Evolutionary conservation across 2,888 invertebrate genomes (phyloP).

Genomic region (Phyto melanocephala): DNA sequence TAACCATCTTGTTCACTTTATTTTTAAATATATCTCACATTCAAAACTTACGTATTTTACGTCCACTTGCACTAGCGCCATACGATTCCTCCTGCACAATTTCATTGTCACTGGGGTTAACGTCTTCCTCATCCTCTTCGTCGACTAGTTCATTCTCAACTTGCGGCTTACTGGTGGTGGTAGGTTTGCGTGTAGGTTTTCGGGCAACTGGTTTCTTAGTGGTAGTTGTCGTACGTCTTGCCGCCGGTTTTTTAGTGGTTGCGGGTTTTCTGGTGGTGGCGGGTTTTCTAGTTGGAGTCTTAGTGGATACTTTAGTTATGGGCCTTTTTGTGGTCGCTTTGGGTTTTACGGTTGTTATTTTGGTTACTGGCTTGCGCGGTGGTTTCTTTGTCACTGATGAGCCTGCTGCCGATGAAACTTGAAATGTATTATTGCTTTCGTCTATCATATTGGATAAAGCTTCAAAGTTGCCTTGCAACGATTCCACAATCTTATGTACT

Average conservation of each 20-base stretch:
- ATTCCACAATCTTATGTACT: slow-evolving; percentile 90
- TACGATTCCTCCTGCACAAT: slow-evolving; percentile 70
- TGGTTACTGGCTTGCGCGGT: slow-evolving; percentile 75
- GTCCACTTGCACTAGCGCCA: slow-evolving; percentile 71
- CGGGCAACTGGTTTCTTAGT: slow-evolving; percentile 77
- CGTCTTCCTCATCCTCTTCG: slow-evolving; percentile 75
- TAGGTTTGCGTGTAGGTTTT: slow-evolving; percentile 74
- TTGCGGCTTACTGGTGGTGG: slow-evolving; percentile 71
- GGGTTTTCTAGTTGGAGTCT: slow-evolving; percentile 68
- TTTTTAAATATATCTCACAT: slow-evolving; percentile 32
- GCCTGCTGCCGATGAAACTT: slow-evolving; percentile 56
- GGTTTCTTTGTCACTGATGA: slow-evolving; percentile 69
- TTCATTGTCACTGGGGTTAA: slow-evolving; percentile 75
- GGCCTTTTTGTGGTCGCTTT: slow-evolving; percentile 72
- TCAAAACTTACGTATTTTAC: slow-evolving; percentile 77
- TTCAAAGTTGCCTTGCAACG: slow-evolving; percentile 90
- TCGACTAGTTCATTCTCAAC: slow-evolving; percentile 73
- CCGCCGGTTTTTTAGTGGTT: slow-evolving; percentile 72
- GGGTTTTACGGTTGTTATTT: slow-evolving; percentile 66
- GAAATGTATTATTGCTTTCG: slow-evolving; percentile 78
- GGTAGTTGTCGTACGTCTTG: slow-evolving; percentile 75
- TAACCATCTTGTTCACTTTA: slow-evolving; percentile 61
- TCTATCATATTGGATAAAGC: slow-evolving; percentile 88
- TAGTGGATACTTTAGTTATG: slow-evolving; percentile 73
- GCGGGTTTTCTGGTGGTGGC: slow-evolving; percentile 55